phyloP scores from a whole-genome alignment of 2,797 vertebrate genomes.

The Pipistrellus nathusii region DNA sequence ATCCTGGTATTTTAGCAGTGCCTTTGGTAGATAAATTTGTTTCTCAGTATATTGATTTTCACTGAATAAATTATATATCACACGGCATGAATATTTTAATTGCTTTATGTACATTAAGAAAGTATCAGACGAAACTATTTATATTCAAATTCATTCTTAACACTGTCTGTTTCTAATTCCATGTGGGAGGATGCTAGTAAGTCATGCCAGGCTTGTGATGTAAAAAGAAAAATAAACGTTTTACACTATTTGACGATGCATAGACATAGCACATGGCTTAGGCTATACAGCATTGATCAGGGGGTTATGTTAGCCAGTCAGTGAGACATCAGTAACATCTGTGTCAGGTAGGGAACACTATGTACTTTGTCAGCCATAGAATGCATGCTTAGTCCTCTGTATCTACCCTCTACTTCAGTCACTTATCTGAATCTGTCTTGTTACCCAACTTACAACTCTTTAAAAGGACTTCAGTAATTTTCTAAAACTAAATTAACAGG shows the following conservation, averaged over 20 bases:
- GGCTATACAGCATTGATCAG: neutral
- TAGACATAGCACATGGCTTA: neutral
- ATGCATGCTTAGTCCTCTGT: neutral
- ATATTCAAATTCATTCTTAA: neutral
- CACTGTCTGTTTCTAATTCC: neutral
- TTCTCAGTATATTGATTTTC: neutral
- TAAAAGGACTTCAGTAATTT: neutral
- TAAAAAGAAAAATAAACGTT: neutral
- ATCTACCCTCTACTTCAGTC: neutral
- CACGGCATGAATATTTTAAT: slow-evolving; percentile 36
- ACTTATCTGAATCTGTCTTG: neutral
- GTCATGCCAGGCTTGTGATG: neutral
- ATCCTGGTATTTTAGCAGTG: neutral
- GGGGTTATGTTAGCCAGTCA: neutral
- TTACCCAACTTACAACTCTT: neutral
- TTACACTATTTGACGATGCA: neutral
- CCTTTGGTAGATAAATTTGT: neutral
- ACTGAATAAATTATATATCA: slow-evolving; percentile 16
- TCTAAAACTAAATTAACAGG: neutral
- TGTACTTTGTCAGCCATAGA: neutral
- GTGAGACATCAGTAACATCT: neutral
- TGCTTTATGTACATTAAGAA: neutral
- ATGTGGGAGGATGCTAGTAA: neutral
- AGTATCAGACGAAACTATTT: slow-evolving; percentile 20
- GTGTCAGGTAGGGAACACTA: too few relatives aligned